These are phyloP conservation scores for Leptothorax acervorum DNA, from an alignment of 2,888 invertebrate genomes.

Conservation along the genomic window DNA sequence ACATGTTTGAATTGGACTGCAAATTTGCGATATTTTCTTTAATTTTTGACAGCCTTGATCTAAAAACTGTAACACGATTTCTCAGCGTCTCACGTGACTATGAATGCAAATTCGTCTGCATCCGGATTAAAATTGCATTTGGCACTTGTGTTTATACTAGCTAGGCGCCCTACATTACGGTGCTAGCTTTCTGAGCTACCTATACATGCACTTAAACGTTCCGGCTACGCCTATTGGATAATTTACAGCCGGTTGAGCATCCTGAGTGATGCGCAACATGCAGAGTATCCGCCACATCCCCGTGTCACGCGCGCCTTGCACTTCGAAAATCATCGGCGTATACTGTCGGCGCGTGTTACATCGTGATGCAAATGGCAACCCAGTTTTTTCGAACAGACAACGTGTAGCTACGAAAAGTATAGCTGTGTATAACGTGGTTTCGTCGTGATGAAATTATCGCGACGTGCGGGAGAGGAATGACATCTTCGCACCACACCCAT, in stretches of 20 bases:
- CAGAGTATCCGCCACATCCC: constrained; percentile 31
- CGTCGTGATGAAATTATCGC: constrained; percentile 25
- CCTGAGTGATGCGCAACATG: constrained; percentile 37
- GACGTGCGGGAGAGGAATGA: neutral
- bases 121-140: constrained; percentile 42
- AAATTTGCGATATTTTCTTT: neutral
- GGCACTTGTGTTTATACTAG: neutral
- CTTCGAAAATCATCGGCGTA: constrained; percentile 20
- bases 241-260: constrained; percentile 38
- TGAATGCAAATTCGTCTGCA: neutral
- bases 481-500: neutral
- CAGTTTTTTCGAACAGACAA: constrained; percentile 16
- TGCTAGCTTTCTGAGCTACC: neutral
- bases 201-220: constrained; percentile 27
- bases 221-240: constrained; percentile 45
- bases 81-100: neutral
- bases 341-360: neutral
- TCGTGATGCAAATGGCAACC: constrained; percentile 27
- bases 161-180: constrained; percentile 6
- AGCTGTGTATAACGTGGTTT: neutral
- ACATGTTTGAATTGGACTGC: neutral
- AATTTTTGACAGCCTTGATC: neutral
- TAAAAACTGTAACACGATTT: neutral
- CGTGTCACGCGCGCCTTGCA: constrained; percentile 6
- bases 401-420: neutral